Evolutionary conservation across 1,140 invertebrate genomes (phyloP).

Genomic region (Acromyrmex heyeri): DNA sequence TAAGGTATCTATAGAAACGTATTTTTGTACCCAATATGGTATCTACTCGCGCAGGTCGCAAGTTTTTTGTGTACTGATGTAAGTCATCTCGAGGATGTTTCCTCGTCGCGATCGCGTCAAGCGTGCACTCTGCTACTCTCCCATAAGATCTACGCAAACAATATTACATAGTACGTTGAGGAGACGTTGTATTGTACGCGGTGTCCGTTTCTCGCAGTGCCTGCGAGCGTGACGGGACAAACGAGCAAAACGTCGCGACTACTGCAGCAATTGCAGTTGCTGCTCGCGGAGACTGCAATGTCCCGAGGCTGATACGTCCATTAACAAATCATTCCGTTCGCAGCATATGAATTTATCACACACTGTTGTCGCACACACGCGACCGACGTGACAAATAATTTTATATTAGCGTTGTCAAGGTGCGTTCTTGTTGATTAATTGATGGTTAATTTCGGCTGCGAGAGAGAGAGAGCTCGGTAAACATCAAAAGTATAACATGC

Average conservation of each 20-base stretch:
- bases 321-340: slow-evolving; percentile 62
- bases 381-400: slow-evolving; percentile 19
- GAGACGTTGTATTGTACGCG: not conserved
- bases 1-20: slow-evolving; percentile 1
- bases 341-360: slow-evolving; percentile 50
- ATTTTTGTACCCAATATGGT: slow-evolving; percentile 14
- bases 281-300: slow-evolving; percentile 18
- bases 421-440: slow-evolving; percentile 50
- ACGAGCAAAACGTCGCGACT: slow-evolving; percentile 44
- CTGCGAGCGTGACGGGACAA: slow-evolving; percentile 32
- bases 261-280: slow-evolving; percentile 30
- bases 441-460: slow-evolving; percentile 2
- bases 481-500: not conserved
- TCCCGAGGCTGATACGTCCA: slow-evolving; percentile 56
- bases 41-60: slow-evolving; percentile 65
- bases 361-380: not conserved
- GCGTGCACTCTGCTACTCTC: not conserved
- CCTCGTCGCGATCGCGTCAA: slow-evolving; percentile 38
- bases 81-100: slow-evolving; percentile 15
- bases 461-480: slow-evolving; percentile 25
- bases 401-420: slow-evolving; percentile 38
- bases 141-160: slow-evolving; percentile 6
- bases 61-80: slow-evolving; percentile 26
- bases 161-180: not conserved
- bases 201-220: slow-evolving; percentile 31